Percentiles rank a stretch among this genome's conserved stretches.
Conservation (phyloP, 1,140 invertebrate genomes). For the Oreohelix idahoensis region DNA sequence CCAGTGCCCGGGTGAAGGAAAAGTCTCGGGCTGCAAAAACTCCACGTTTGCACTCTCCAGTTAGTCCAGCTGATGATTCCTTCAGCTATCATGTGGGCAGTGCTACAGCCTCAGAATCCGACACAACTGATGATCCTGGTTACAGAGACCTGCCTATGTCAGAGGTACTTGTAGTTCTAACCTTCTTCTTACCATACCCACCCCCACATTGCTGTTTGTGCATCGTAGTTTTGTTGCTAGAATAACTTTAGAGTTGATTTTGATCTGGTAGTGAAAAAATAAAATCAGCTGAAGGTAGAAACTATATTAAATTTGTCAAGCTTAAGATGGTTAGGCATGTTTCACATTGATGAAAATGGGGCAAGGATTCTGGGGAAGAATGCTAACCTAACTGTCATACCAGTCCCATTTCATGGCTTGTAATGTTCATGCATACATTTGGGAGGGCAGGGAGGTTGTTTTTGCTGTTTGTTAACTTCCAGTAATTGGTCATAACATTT, state of each 20-base stretch:
- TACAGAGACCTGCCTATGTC: slow-evolving; percentile 48
- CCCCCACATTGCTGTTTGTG: background rate
- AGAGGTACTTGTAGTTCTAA: slow-evolving; percentile 40
- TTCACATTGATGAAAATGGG: no score
- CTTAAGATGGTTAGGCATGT: no score
- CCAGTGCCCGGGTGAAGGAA: slow-evolving; percentile 68
- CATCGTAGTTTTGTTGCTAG: background rate
- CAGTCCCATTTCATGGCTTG: no score
- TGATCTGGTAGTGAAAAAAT: no score
- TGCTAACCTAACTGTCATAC: no score
- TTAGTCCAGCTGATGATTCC: slow-evolving; percentile 35
- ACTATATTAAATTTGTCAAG: no score
- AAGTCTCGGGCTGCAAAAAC: slow-evolving; percentile 59
- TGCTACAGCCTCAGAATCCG: slow-evolving; percentile 35
- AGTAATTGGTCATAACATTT: no score
- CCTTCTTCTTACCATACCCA: background rate
- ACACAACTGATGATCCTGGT: slow-evolving; percentile 40
- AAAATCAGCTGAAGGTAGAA: no score
- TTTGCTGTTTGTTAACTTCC: no score
- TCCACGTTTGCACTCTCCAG: slow-evolving; percentile 47
- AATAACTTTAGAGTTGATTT: background rate
- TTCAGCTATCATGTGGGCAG: slow-evolving; percentile 35
- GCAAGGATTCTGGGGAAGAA: no score
- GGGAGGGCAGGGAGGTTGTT: no score
- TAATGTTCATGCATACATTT: no score